Base-by-base conservation (phyloP, 2,888 invertebrate genomes). In the Polia nebulosa region DNA sequence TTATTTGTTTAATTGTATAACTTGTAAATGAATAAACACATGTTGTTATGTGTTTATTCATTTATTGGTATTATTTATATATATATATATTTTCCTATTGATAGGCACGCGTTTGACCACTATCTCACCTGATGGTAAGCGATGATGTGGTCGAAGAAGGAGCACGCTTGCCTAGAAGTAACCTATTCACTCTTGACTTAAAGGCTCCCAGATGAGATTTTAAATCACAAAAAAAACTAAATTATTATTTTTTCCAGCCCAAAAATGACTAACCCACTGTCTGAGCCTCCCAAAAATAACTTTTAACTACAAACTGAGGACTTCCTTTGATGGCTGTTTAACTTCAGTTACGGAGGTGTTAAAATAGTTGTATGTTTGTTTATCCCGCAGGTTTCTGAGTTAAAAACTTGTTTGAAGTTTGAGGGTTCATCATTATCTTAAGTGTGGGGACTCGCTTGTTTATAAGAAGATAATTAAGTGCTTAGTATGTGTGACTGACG, bases 241-340 rank as follows among this genome's bases (percentile, higher is more conserved):
- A 20, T 13, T 4, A 8, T n/a, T 27, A 1, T 27, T 11, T 20
- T 61, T 32, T 58, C 56, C 57, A 60, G 11, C 11, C 22, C 1
- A 8, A 45, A 36, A 39, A 1, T 17, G 5, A 22, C 13, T 2
- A 5, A 29, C 49, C 3, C 80, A 76, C 80, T 51, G 76, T 76
- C 57, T 53, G 70, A 47, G 20, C 1, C 17, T 27, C 52, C 86
- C 80, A 81, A 87, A 89, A 88, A 89, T 89, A 89, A 65, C 52
- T 53, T 51, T 76, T 67, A 77, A 83, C 79, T 80, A 83, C 82
- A 83, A 87, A 90, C 90, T 84, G 51, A 62, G 62, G 64, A 81
- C 80, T 78, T 70, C 71, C 81, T 84, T 82, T 82, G 83, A 82
- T 72, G 83, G 64, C 71, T 80, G 65, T 56, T 65, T 60, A 70